Evolutionary conservation across 2,888 invertebrate genomes (phyloP).

Genomic region (Thelaira solivaga): DNA sequence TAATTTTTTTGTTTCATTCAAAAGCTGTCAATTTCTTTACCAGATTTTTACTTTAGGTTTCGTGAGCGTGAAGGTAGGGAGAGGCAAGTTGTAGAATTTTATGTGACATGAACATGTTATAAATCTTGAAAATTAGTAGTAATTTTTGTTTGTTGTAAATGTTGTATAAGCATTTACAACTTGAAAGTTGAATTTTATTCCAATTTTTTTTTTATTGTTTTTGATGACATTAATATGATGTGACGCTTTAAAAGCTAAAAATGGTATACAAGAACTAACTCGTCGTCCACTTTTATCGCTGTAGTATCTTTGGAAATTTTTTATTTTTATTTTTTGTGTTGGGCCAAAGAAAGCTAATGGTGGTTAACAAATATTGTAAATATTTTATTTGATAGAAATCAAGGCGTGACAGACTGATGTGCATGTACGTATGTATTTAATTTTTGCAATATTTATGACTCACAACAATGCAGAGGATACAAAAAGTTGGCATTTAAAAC

Average conservation of each 20-base stretch:
- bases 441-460: constrained; percentile 8
- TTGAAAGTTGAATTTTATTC: no score
- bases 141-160: constrained; percentile 1
- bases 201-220: no score
- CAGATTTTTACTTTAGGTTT: neutral
- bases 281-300: no score
- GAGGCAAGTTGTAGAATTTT: constrained; percentile 22
- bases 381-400: neutral
- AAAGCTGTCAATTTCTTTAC: constrained; percentile 35
- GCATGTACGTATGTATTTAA: neutral
- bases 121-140: constrained; percentile 46
- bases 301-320: no score
- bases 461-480: neutral
- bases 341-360: neutral
- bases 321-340: neutral
- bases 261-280: no score
- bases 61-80: neutral
- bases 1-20: neutral
- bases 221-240: constrained; percentile 31
- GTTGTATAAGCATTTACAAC: neutral
- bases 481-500: neutral
- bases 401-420: neutral
- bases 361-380: neutral
- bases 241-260: constrained; percentile 35
- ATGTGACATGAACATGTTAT: constrained; percentile 53